Evolutionary conservation across 1,140 invertebrate genomes (phyloP), one percentile per base, ranked within the genome.

Genomic region (Melipona quadrifasciata): DNA sequence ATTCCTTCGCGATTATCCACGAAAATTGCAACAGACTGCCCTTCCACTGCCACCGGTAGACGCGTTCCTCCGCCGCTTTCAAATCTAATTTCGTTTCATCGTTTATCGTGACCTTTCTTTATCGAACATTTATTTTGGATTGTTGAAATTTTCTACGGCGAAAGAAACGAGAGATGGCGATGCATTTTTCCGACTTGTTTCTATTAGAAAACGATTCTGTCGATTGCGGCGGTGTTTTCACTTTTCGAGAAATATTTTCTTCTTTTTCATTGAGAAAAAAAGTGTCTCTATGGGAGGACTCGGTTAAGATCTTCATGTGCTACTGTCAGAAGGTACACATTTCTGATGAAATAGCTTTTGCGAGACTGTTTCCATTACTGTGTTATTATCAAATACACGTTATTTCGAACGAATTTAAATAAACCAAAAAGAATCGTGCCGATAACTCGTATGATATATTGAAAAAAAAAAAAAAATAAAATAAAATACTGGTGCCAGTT

Each of bases 1-100:
- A 83, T 77, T 83, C 58, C 58, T 47, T 2, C 11, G n/a, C 72
- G 64, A 79, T 80, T 58, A 51, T 61, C 47, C 19, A 17, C 58
- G 57, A 55, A 75, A 79, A 80, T 71, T 65, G 67, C 76, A 17
- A 4, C 61, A 17, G 64, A 31, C 24, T 55, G 39, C 14, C 17
- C 11, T 31, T 21, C 19, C 16, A 0, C 1, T 21, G 31, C 31
- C 39, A 8, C 24, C 12, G 34, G 6, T 24, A 39, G 2, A 27
- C 5, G 16, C n/a, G 19, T 65, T 17, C 16, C n/a, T 19, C 27
- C 27, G 16, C 16, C 8, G 31, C 31, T 70, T 39, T 39, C 1
- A 39, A 14, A 70, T 70, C 19, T 14, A 14, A 24, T 34, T 10
- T 19, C 0, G 65, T 8, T 34, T 5, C 17, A 12, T 21, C 47